Evolutionary conservation across 2,113 vertebrate genomes (phyloP).

Genomic region (Galemys pyrenaicus): DNA sequence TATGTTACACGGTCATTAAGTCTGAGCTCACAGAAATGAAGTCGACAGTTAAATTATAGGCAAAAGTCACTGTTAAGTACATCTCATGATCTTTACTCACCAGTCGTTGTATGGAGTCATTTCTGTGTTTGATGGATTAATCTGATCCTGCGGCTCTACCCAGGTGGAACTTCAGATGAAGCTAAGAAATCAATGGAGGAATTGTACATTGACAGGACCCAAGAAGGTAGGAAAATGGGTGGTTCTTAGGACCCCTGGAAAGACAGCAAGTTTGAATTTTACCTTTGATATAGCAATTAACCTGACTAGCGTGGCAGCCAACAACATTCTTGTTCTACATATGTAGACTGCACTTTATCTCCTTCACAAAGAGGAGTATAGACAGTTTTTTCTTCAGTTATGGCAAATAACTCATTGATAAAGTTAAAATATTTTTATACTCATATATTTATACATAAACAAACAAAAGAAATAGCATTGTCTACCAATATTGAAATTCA

Average conservation of each 20-base stretch:
- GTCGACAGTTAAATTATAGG: slow-evolving; percentile 61
- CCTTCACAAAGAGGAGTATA: background rate
- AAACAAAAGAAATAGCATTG: background rate
- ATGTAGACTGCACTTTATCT: background rate
- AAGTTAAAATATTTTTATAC: background rate
- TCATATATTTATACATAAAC: background rate
- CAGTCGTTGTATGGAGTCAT: background rate
- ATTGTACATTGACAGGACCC: background rate
- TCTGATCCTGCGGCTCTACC: slow-evolving; percentile 40
- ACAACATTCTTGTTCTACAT: slow-evolving; percentile 9
- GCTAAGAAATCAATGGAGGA: slow-evolving; percentile 63
- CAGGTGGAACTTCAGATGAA: slow-evolving; percentile 43
- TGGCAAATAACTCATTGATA: slow-evolving; percentile 19
- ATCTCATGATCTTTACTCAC: slow-evolving; percentile 30
- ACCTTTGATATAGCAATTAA: slow-evolving; percentile 48
- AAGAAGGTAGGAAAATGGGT: background rate
- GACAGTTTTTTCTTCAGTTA: slow-evolving; percentile 1
- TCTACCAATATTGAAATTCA: background rate
- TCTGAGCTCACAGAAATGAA: slow-evolving; percentile 49
- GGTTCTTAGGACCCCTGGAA: background rate
- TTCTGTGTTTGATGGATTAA: slow-evolving; percentile 58
- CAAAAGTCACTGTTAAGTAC: slow-evolving; percentile 23
- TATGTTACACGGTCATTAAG: slow-evolving; percentile 59
- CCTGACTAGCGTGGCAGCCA: background rate
- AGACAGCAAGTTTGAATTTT: slow-evolving; percentile 49